Evolutionary conservation across 2,797 vertebrate species (phyloP), one percentile per base, ranked within the genome.

Genomic region (Micrastur ruficollis): DNA sequence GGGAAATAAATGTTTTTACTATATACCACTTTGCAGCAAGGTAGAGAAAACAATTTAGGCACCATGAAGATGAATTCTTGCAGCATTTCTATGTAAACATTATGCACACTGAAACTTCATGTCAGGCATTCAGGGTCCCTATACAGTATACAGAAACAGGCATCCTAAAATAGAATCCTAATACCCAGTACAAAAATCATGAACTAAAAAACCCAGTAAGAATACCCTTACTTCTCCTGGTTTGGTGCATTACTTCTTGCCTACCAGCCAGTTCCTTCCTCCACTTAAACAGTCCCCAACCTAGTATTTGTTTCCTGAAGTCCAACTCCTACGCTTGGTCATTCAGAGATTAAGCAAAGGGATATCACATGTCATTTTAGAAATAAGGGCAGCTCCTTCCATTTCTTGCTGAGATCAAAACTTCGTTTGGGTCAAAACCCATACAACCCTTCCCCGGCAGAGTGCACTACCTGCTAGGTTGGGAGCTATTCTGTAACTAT

Each of bases 251-350:
- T 58, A 65, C 11, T 67, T 80, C 34, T 50, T 68, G 38, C 26
- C 62, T 81, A 49, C 12, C 18, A 93, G 12, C 9, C 32, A 36
- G 27, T 29, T 79, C 9, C 31, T 81, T 63, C 27, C 19, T 70
- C 25, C 12, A 31, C 31, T 72, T 53, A 80, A 19, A 55, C 19
- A 56, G 31, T 13, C 8, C 11, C 3, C 21, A 74, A 0, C 15
- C 17, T 75, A 59, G 46, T 10, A 71, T 11, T 38, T 78, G 14
- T 18, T 90, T 49, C 14, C 50, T 53, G 23, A 81, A 72, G 21
- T 36, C 42, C 5, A 62, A 12, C 20, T 76, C 36, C 47, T 25
- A 6, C 1, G 4, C 17, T 73, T 1, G 0, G 25, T 50, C 31
- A 52, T 32, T 76, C 34, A 73, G 12, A 31, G 6, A 71, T 82